phyloP scores from a whole-genome alignment of 2,888 invertebrate species.

The Philopedon plagiatum region DNA sequence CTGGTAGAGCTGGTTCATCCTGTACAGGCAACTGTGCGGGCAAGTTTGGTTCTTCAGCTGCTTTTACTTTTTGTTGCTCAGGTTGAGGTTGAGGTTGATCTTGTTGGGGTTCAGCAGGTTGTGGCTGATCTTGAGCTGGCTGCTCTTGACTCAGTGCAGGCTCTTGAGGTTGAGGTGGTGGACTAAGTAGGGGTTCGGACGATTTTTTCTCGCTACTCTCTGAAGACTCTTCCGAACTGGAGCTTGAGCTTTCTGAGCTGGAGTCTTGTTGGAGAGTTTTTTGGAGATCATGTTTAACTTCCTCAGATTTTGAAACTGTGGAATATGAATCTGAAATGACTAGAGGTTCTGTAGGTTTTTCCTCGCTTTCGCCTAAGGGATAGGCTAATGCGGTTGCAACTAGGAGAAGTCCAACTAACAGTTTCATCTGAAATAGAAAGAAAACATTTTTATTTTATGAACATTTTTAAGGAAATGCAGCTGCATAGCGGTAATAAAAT shows the following conservation, averaged over 20 bases:
- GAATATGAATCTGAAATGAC: conserved; percentile 67
- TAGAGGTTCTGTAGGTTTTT: conserved; percentile 62
- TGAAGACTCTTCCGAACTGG: conserved; percentile 59
- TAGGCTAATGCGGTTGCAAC: conserved; percentile 71
- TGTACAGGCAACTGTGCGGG: not conserved
- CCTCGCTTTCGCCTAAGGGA: conserved; percentile 74
- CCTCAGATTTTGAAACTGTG: conserved; percentile 65
- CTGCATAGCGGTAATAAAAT: conserved; percentile 22
- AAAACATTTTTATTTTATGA: not conserved
- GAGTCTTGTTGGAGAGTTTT: conserved; percentile 49
- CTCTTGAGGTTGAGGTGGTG: conserved; percentile 1
- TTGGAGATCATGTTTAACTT: conserved; percentile 47
- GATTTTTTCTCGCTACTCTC: conserved; percentile 52
- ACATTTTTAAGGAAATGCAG: too few species aligned
- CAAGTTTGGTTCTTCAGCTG: conserved; percentile 42
- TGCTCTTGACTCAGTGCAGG: not conserved
- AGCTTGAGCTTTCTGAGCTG: conserved; percentile 52
- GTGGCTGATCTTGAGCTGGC: conserved; percentile 18
- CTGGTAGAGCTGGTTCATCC: conserved; percentile 13
- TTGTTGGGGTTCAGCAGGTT: conserved; percentile 20
- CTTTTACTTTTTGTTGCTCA: conserved; percentile 43
- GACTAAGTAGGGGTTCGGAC: not conserved
- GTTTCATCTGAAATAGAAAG: conserved; percentile 46
- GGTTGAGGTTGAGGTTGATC: conserved; percentile 12
- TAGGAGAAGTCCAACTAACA: conserved; percentile 65